Conservation (phyloP, 1,140 invertebrate species). For the Lepidostoma basale region DNA sequence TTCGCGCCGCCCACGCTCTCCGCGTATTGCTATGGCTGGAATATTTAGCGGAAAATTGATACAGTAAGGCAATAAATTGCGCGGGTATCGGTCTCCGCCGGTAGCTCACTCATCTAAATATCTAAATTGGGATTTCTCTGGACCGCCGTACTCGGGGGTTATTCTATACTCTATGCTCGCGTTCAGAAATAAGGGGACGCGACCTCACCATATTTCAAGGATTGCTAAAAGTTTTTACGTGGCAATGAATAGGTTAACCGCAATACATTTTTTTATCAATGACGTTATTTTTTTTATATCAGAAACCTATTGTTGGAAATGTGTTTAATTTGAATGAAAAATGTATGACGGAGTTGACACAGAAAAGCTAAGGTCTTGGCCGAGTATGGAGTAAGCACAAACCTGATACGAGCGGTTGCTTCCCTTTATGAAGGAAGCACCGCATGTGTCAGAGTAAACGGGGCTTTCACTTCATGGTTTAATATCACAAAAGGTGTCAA, state of each 20-base stretch:
- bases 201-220: neutral
- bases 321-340: no score
- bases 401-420: no score
- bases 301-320: no score
- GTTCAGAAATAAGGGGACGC: constrained; percentile 20
- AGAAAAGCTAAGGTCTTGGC: no score
- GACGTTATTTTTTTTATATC: no score
- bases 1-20: constrained; percentile 1
- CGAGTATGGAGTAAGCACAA: no score
- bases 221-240: neutral
- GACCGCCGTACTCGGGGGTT: constrained; percentile 19
- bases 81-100: constrained; percentile 34
- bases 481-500: no score
- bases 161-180: constrained; percentile 40
- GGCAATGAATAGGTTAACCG: neutral
- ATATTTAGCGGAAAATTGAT: constrained; percentile 46
- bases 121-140: constrained; percentile 44
- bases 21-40: constrained; percentile 9
- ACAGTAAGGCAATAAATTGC: constrained; percentile 41
- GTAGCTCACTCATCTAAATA: constrained; percentile 45
- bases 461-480: no score
- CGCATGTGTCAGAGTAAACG: no score
- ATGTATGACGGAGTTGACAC: no score
- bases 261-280: no score
- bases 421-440: no score